Percentiles rank a stretch among this genome's conserved stretches.
These are phyloP conservation scores for Crossaster papposus DNA, from an alignment of 53 echinoderm and acorn worm genomes.

Conservation along the genomic window DNA sequence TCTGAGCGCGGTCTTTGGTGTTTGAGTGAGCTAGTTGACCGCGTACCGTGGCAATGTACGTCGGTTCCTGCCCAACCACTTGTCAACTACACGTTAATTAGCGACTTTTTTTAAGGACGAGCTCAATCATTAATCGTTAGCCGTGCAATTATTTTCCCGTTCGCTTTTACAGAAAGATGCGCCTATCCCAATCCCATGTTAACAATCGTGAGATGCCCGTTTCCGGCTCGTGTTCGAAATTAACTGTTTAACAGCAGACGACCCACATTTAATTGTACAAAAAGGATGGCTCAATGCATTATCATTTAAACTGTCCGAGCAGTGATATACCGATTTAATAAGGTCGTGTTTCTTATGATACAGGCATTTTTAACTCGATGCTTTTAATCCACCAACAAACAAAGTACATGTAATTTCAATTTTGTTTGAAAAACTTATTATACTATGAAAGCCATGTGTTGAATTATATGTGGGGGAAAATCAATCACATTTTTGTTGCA, in stretches of 20 bases:
- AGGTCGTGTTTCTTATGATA: no score
- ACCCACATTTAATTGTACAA: background rate
- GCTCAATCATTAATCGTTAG: background rate
- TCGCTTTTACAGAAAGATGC: background rate
- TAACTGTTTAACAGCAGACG: background rate
- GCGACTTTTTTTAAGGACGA: background rate
- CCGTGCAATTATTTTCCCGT: background rate
- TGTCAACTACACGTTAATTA: constrained; percentile 6
- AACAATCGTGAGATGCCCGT: background rate
- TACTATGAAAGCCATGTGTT: no score
- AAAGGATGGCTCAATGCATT: background rate
- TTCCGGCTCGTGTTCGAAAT: constrained; percentile 8
- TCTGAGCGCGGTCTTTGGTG: no score
- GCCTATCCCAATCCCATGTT: no score
- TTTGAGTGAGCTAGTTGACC: no score
- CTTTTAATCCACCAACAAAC: no score
- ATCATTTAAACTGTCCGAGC: background rate
- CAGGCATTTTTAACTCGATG: no score
- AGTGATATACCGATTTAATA: no score
- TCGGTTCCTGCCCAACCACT: background rate
- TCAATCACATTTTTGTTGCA: no score
- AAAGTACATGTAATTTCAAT: no score
- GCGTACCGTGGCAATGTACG: background rate
- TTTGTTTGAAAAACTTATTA: no score
- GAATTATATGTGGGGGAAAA: no score